Conservation (phyloP, 1,140 invertebrate species). For the Neodiprion fabricii region DNA sequence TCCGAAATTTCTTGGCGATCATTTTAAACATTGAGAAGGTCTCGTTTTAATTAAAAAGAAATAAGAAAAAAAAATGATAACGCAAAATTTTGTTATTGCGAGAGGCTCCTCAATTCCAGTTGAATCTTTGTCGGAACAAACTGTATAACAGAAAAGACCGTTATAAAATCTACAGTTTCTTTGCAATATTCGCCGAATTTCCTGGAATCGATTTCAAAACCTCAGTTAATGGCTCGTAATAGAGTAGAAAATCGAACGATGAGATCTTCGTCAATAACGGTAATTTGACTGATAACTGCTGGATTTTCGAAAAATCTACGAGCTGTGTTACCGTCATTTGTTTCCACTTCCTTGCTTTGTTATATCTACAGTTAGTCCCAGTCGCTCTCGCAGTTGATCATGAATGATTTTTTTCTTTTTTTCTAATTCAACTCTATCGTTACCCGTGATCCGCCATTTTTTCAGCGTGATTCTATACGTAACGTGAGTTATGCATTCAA, state of each 20-base stretch:
- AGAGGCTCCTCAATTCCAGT: too few species aligned
- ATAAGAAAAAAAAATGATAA: too few species aligned
- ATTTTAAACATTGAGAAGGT: too few species aligned
- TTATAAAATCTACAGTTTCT: neutral
- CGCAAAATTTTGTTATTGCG: too few species aligned
- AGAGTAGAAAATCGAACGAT: slow-evolving; percentile 17
- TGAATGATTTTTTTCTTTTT: slow-evolving; percentile 8
- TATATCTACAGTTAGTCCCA: slow-evolving; percentile 25
- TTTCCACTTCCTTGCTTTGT: slow-evolving; percentile 28
- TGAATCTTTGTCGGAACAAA: too few species aligned
- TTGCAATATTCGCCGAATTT: slow-evolving; percentile 17
- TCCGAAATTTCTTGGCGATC: too few species aligned
- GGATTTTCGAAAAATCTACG: slow-evolving; percentile 31
- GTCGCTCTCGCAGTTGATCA: neutral
- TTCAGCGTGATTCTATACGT: slow-evolving; percentile 21
- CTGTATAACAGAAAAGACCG: too few species aligned
- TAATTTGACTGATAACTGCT: slow-evolving; percentile 12
- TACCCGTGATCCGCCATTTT: neutral
- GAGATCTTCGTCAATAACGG: slow-evolving; percentile 21
- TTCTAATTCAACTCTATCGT: too few species aligned
- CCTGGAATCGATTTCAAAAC: slow-evolving; percentile 12
- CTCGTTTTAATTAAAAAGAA: too few species aligned
- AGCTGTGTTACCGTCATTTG: slow-evolving; percentile 37
- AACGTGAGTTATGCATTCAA: slow-evolving; percentile 29
- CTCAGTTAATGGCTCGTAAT: slow-evolving; percentile 14